These are phyloP conservation scores for Mareca penelope DNA, from an alignment of 2,797 vertebrate species.

Conservation along the genomic window DNA sequence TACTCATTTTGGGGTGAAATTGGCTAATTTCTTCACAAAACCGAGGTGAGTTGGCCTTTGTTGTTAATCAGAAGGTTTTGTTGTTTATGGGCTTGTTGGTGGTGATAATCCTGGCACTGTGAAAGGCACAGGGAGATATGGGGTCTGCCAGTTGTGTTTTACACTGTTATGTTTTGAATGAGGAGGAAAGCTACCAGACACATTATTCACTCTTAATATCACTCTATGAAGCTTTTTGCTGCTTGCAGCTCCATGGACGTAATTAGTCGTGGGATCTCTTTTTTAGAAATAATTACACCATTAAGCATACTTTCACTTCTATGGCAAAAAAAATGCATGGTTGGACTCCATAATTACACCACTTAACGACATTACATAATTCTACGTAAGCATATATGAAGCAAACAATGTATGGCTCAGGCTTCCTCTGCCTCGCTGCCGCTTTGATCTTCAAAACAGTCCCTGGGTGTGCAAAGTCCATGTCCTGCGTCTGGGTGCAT, in stretches of 20 bases:
- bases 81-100: not conserved
- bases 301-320: conserved; percentile 29
- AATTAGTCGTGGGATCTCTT: conserved; percentile 41
- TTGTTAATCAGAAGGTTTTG: not conserved
- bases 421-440: not conserved
- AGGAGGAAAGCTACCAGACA: not conserved
- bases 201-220: not conserved
- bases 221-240: not conserved
- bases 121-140: not conserved
- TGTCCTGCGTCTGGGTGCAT: rapidly evolving
- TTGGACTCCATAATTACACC: not conserved
- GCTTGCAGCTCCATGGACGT: not conserved
- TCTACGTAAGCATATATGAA: not conserved
- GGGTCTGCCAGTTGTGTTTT: not conserved
- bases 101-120: not conserved
- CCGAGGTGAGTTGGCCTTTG: not conserved
- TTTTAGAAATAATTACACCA: conserved; percentile 25
- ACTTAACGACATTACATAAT: not conserved
- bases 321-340: not conserved
- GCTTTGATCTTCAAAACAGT: not conserved
- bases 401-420: not conserved
- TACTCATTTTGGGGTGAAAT: not conserved
- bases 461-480: not conserved
- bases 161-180: not conserved
- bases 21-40: not conserved